Conservation (phyloP, 2,797 vertebrate genomes). For the Sus cebifrons region DNA sequence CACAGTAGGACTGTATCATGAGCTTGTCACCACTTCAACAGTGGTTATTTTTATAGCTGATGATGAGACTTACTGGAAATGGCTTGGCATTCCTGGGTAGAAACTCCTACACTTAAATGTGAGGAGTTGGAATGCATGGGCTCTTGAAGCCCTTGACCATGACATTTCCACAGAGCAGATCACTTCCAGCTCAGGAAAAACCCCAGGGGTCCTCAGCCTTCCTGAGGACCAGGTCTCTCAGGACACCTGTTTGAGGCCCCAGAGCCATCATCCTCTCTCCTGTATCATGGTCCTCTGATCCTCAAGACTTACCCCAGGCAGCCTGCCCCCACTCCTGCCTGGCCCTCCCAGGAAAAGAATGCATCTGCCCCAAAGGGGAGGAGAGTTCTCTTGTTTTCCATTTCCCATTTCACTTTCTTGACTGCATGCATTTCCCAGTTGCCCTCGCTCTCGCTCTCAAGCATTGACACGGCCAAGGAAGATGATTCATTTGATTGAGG, state of each 20-base stretch:
- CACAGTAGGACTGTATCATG: background rate
- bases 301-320: background rate
- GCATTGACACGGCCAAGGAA: background rate
- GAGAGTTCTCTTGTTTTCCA: background rate
- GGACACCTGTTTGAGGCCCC: background rate
- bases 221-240: background rate
- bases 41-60: constrained; percentile 53
- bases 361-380: background rate
- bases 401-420: background rate
- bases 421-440: background rate
- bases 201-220: background rate
- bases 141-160: background rate
- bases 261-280: background rate
- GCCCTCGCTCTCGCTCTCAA: background rate
- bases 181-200: background rate
- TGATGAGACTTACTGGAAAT: constrained; percentile 34
- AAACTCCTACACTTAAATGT: background rate
- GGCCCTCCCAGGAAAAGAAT: background rate
- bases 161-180: background rate
- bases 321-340: background rate
- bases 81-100: background rate
- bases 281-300: background rate
- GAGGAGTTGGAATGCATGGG: background rate
- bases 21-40: background rate
- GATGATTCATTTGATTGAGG: background rate